phyloP scores from a whole-genome alignment of 1,140 invertebrate genomes.

The Drosophila sucinea region DNA sequence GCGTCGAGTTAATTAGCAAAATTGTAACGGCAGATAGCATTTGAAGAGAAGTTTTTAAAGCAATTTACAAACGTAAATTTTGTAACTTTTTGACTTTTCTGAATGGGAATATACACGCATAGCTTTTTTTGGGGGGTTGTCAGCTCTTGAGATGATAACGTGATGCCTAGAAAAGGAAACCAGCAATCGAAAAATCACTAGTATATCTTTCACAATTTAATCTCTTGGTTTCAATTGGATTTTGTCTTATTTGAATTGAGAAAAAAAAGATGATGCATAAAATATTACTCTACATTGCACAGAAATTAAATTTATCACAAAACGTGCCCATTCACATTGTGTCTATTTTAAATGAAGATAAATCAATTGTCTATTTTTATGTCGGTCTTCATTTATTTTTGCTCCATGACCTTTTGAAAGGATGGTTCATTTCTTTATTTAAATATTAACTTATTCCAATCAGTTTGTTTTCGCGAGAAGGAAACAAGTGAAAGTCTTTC shows the following conservation, averaged over 20 bases:
- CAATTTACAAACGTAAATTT: conserved; percentile 79
- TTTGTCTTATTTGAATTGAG: background rate
- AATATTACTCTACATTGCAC: too few relatives aligned
- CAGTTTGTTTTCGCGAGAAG: too few relatives aligned
- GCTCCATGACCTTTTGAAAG: background rate
- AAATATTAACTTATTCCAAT: too few relatives aligned
- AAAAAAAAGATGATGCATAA: too few relatives aligned
- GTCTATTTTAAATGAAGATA: background rate
- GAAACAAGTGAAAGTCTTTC: too few relatives aligned
- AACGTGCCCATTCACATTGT: too few relatives aligned
- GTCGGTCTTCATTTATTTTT: background rate
- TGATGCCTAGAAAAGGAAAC: background rate
- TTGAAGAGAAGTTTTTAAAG: conserved; percentile 72
- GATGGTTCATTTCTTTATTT: too few relatives aligned
- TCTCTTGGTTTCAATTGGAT: background rate
- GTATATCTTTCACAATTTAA: background rate
- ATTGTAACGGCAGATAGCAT: conserved; percentile 73
- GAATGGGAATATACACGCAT: background rate
- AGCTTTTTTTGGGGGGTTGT: background rate
- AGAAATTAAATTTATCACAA: too few relatives aligned
- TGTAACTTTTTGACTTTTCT: conserved; percentile 74
- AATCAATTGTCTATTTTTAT: background rate
- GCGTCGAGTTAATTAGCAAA: conserved; percentile 78
- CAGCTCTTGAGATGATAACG: background rate
- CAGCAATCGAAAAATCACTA: background rate